Base-by-base conservation (phyloP, 2,113 vertebrate genomes). In the Anser cygnoides region DNA sequence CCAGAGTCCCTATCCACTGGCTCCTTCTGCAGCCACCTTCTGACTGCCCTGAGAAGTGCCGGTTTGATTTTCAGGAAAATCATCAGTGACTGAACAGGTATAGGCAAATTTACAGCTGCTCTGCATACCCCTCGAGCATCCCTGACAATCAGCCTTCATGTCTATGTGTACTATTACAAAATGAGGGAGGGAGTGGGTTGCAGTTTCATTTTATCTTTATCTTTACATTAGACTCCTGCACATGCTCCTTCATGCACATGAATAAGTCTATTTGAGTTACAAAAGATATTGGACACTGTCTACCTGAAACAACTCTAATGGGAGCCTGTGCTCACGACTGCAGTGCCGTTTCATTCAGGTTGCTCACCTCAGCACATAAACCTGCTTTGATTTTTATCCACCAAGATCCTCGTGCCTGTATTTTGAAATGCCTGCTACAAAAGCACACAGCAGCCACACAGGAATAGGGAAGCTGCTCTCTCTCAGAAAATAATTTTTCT, bases 321-420 rank as follows among this genome's bases (percentile, higher is more conserved):
- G 62, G 62, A 67, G 62, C 21, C 52, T 0, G 0, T 5, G 54
- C 26, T 57, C 44, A 28, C 1, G 3, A n/a, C 28, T 41, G 49
- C 16, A 8, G 33, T 7, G 41, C 41, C 29, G 1, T n/a, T 63
- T 52, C 49, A 2, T 14, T 70, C 66, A 23, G 39, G 49, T 22
- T 55, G 52, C 79, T 90, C 83, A 50, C 52, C 61, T 55, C 65
- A 35, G 72, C 70, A 21, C 13, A 74, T 9, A 81, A 63, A 65
- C 50, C 70, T 61, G 35, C 23, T 57, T 68, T 73, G 17, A 2
- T 35, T 77, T 81, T 49, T 4, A 65, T 28, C 57, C 82, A 29
- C 65, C 0, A 9, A 61, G 90, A 76, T 11, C 63, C 5, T 4
- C 50, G 46, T 5, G 71, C 57, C 57, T 26, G 22, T 23, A 9